Evolutionary conservation across 53 echinoderm and acorn worm species (phyloP).

Genomic region (Astropecten irregularis): DNA sequence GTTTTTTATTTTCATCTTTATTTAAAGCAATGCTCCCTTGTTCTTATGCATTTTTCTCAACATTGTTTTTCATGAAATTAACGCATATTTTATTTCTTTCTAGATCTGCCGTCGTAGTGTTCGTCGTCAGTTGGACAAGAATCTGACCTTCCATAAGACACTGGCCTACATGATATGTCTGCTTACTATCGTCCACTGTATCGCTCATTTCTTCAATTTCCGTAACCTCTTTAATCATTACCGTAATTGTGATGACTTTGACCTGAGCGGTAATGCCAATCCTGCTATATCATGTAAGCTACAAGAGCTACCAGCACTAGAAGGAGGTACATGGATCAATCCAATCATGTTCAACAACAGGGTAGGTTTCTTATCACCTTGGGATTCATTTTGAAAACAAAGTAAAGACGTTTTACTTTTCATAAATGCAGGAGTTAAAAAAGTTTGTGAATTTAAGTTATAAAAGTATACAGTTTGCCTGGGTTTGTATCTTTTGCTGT

Average conservation of each 20-base stretch:
- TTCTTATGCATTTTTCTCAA: too few species aligned
- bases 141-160: constrained; percentile 92
- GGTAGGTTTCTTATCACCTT: constrained; percentile 46
- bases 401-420: too few species aligned
- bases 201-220: constrained; percentile 96
- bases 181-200: constrained; percentile 72
- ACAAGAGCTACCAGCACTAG: not conserved
- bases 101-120: constrained; percentile 86
- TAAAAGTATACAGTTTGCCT: too few species aligned
- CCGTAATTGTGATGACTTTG: not conserved
- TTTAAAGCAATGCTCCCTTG: too few species aligned
- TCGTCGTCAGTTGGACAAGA: constrained; percentile 94
- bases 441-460: too few species aligned
- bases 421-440: too few species aligned
- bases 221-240: constrained; percentile 73
- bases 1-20: too few species aligned
- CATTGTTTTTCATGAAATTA: too few species aligned
- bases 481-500: too few species aligned
- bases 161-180: constrained; percentile 89
- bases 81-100: too few species aligned
- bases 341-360: constrained; percentile 45
- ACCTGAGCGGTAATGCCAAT: not conserved
- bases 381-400: too few species aligned
- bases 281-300: constrained; percentile 29
- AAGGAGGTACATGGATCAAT: constrained; percentile 68